Base-by-base conservation (phyloP, 1,140 invertebrate species). In the Mycetomoellerius zeteki region DNA sequence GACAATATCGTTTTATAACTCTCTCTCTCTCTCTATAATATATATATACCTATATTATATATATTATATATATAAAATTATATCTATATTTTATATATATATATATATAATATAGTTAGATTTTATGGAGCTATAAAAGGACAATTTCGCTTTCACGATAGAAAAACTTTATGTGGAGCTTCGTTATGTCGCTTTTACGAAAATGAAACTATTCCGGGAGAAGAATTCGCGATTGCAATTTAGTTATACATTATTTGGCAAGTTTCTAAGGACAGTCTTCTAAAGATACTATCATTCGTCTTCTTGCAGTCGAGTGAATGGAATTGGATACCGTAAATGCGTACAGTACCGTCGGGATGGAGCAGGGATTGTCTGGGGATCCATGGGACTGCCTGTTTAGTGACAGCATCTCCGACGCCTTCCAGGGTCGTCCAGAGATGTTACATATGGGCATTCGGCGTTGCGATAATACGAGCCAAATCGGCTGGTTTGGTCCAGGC, bases 361-460 rank as follows among this genome's bases (percentile, higher is more conserved):
- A 95, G 93, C 94, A 95, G 93, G 94, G 94, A 93, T 92, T 93
- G 80, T 92, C 94, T 50, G 91, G 93, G 92, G 94, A 95, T 73
- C 94, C 94, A 92, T 95, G 94, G 94, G 96, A 96, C 91, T 96
- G 96, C 89, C 96, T 95, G 73, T 93, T 96, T 43, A 94, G 96
- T 7, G 96, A 96, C 91, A 96, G 96, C 77, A 90, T 96, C 54
- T 97, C 97, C 12, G 96, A 98, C 92, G 76, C 43, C 58, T 16
- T 78, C 6, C 58, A 78, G 6, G 21, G 27, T 56, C 77, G 30
- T 12, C 97, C 97, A 92, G 96, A 97, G 86, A 98, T 98, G 97
- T 96, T 98, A 84, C 97, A 97, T 69, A 97, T 97, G 91, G 98
- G 98, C 92, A 98, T 98, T 43, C 97, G 98, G 90, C 27, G 47